Percentiles rank a stretch among this genome's conserved stretches.
phyloP scores from a whole-genome alignment of 37 sponge, comb jelly and placozoan genomes.

The Geodia barretti region DNA sequence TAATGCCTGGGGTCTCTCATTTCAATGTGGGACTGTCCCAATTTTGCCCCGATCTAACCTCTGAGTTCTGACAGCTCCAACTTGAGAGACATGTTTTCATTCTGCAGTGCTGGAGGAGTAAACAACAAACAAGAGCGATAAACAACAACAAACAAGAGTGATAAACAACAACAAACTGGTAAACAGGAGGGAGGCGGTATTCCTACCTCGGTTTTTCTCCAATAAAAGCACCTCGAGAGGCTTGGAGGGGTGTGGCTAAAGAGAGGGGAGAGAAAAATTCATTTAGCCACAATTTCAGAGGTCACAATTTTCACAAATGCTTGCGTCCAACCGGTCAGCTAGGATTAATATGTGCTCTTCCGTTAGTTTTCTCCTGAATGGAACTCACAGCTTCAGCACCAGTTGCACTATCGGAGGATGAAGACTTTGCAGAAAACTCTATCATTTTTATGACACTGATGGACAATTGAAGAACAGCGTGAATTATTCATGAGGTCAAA shows the following conservation, averaged over 20 bases:
- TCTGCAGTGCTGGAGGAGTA: constrained; percentile 53
- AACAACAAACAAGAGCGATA: neutral
- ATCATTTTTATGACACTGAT: constrained; percentile 67
- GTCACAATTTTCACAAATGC: too few relatives aligned
- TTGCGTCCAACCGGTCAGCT: too few relatives aligned
- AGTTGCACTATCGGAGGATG: neutral
- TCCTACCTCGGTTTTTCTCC: constrained; percentile 79
- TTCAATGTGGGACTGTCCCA: neutral
- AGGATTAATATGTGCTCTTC: neutral
- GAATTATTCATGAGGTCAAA: neutral
- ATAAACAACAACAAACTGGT: neutral
- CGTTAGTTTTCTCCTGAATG: neutral
- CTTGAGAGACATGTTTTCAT: constrained; percentile 75
- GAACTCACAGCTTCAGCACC: neutral
- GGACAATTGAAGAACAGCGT: neutral
- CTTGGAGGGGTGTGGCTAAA: constrained; percentile 47
- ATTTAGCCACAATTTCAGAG: too few relatives aligned
- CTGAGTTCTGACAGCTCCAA: constrained; percentile 56
- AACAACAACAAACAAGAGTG: neutral
- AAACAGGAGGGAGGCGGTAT: neutral
- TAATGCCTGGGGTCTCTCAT: too few relatives aligned
- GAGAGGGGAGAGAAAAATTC: neutral
- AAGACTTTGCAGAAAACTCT: constrained; percentile 35
- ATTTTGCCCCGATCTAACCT: constrained; percentile 12
- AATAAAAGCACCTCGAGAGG: constrained; percentile 75